Evolutionary conservation across 1,140 invertebrate genomes (phyloP), one percentile per base, ranked within the genome.

Genomic region (Potamilus streckersoni): DNA sequence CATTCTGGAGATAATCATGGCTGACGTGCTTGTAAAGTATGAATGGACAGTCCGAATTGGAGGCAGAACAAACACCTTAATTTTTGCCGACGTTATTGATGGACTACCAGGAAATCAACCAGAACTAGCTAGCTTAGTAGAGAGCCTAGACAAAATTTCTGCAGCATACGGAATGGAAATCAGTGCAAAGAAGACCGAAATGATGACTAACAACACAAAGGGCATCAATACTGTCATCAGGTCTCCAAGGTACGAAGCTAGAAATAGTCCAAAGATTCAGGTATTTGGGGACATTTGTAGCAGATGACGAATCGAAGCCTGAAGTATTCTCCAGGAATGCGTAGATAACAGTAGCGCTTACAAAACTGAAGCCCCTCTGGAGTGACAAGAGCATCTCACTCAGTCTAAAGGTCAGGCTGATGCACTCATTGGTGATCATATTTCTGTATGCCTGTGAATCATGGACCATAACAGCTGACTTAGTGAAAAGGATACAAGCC

Each of bases 101-200:
- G 23, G 23, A 23, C 23, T 23, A 23, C 23, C 23, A 23, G 23
- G 73, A 76, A 31, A 72, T 66, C 1, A 65, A 3, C 61, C 8
- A 8, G 71, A 65, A 65, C 74, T 64, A 58, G 69, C 17, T n/a
- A 75, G 72, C 63, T 23, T 78, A 15, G 70, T 76, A 38, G 57
- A 58, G 56, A 55, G 59, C 38, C 74, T 81, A n/a, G 49, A 77
- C 62, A 63, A 38, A 71, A 23, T 56, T 2, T 78, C 61, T 57
- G 56, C 75, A 70, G 61, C 70, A 17, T 70, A 70, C 38, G 66
- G 74, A 17, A 71, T 69, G 71, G 58, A 71, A 60, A 77, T 65
- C 68, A 78, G 78, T 74, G 72, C 71, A 60, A 58, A 77, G 59
- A 74, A 80, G 65, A 80, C 69, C n/a, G 74, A 73, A 60, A 14